Conservation (phyloP, 2,888 invertebrate species). For the Rotaria magnacalcarata region DNA sequence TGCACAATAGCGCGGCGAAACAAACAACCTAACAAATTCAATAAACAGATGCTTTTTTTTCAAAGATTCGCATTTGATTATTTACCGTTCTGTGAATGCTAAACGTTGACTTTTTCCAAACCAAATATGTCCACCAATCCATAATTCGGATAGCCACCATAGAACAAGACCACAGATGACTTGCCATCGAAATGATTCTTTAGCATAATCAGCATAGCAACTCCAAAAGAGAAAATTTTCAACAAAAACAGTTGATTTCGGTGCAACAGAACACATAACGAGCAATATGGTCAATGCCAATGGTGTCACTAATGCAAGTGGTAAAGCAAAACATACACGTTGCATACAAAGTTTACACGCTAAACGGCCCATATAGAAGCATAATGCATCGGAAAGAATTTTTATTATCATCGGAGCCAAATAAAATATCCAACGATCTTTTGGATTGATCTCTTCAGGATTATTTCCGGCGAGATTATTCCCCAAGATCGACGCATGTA, state of each 20-base stretch:
- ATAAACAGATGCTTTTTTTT: background rate
- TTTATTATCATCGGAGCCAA: slow-evolving; percentile 52
- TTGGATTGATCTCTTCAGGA: slow-evolving; percentile 49
- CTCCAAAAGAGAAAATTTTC: slow-evolving; percentile 49
- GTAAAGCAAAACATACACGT: slow-evolving; percentile 59
- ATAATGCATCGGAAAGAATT: slow-evolving; percentile 55
- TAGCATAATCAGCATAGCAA: slow-evolving; percentile 49
- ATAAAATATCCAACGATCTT: slow-evolving; percentile 54
- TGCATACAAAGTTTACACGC: slow-evolving; percentile 63
- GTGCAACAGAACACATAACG: slow-evolving; percentile 48
- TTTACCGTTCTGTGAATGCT: slow-evolving; percentile 53
- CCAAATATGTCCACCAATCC: slow-evolving; percentile 56
- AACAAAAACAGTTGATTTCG: slow-evolving; percentile 50
- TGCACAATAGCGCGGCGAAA: slow-evolving; percentile 85
- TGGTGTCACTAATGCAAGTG: slow-evolving; percentile 59
- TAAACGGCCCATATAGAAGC: slow-evolving; percentile 61
- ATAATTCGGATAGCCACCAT: slow-evolving; percentile 54
- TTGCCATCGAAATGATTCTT: slow-evolving; percentile 47
- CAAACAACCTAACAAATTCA: slow-evolving; percentile 66
- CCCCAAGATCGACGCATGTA: background rate
- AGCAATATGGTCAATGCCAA: slow-evolving; percentile 52
- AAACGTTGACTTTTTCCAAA: slow-evolving; percentile 52
- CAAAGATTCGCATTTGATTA: background rate
- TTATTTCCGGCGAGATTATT: background rate
- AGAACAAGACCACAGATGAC: slow-evolving; percentile 50